Conservation (phyloP, 2,888 invertebrate species). For the Cyclophora albipunctata region DNA sequence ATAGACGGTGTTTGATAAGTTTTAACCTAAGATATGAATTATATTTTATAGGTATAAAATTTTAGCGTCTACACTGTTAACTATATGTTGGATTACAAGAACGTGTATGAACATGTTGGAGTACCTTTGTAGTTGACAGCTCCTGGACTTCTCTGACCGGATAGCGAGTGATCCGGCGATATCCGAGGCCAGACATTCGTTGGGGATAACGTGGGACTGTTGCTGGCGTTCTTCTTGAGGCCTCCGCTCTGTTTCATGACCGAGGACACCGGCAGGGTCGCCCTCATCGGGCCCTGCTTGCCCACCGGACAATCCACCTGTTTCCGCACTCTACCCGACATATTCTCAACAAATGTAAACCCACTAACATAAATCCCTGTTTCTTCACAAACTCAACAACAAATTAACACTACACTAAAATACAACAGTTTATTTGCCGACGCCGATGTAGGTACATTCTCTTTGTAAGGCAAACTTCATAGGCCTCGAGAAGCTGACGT, state of each 20-base stretch:
- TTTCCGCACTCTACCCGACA: conserved; percentile 79
- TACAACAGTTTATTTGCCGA: conserved; percentile 46
- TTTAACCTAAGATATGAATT: too few relatives aligned
- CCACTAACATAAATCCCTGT: conserved; percentile 31
- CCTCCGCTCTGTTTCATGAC: conserved; percentile 79
- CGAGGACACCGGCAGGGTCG: conserved; percentile 84
- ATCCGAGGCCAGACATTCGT: conserved; percentile 80
- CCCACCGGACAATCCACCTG: conserved; percentile 79
- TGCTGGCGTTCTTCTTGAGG: conserved; percentile 75
- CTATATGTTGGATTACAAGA: too few relatives aligned
- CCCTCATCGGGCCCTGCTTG: conserved; percentile 82
- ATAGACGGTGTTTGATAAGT: too few relatives aligned
- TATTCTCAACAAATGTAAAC: conserved; percentile 38
- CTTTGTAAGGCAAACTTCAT: conserved; percentile 58
- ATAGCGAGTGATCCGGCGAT: conserved; percentile 81
- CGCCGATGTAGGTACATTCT: conserved; percentile 49
- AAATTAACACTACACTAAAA: conserved; percentile 43
- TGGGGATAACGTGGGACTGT: conserved; percentile 80
- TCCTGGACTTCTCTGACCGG: conserved; percentile 84
- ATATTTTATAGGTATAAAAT: too few relatives aligned
- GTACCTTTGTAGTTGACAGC: conserved; percentile 83
- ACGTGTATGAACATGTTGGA: too few relatives aligned
- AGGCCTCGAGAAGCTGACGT: conserved; percentile 28
- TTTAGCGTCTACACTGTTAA: too few relatives aligned
- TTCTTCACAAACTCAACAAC: conserved; percentile 32